Conservation (phyloP, 2,113 vertebrate species). For the Copsychus sechellarum region DNA sequence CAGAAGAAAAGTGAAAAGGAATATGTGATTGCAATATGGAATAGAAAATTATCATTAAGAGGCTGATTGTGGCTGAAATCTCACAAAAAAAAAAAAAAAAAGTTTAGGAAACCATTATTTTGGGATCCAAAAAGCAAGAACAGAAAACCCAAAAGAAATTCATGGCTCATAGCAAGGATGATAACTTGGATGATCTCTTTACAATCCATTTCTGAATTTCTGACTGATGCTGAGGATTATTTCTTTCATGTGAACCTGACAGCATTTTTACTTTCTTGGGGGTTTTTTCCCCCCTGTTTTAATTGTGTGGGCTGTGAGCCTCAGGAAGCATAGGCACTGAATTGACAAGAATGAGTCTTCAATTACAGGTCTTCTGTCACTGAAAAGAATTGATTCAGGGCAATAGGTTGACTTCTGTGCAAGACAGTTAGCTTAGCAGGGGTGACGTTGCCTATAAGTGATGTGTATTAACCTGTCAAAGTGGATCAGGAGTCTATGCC, state of each 20-base stretch:
- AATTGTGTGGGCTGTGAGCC: background rate
- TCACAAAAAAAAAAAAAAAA: background rate
- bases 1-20: background rate
- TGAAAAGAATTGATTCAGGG: constrained; percentile 17
- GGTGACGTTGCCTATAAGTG: background rate
- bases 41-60: background rate
- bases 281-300: background rate
- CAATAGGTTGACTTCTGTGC: constrained; percentile 11
- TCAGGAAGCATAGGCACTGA: background rate
- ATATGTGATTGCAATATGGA: background rate
- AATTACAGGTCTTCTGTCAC: background rate
- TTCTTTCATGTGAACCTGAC: background rate
- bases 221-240: background rate
- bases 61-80: background rate
- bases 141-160: background rate
- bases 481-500: constrained; percentile 13
- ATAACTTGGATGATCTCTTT: background rate
- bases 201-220: background rate
- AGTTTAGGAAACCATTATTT: background rate
- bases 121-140: background rate
- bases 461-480: constrained; percentile 51
- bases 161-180: background rate
- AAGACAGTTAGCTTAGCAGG: constrained; percentile 24
- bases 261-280: background rate
- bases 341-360: background rate